Evolutionary conservation across 2,888 invertebrate genomes (phyloP), one percentile per base, ranked within the genome.

Genomic region (Octonoba sinensis): DNA sequence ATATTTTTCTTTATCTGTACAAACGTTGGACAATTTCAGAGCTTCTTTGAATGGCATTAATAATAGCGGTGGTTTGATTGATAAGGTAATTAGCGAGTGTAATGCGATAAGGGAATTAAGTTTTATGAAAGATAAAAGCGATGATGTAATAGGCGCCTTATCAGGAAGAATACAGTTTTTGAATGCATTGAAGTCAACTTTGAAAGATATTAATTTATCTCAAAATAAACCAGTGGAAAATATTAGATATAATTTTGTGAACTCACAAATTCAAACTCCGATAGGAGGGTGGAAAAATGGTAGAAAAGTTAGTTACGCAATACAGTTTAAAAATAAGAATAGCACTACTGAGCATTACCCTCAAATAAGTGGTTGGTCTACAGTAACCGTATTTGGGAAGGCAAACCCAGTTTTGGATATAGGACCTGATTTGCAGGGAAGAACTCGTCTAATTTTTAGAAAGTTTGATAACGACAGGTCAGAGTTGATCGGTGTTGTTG

Each of bases 391-490:
- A 16, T 27, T 8, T 1, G 59, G 59, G 2, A 59, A 59, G n/a
- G 59, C 59, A 59, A 59, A 59, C 27, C 59, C 59, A 11, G 27
- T 27, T 20, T 27, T 59, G 22, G 27, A 22, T 27, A 16, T 59
- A 27, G 24, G 24, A 24, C 16, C 27, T 12, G 59, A 59, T 59
- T 6, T 22, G 20, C 22, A 59, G 24, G 27, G 59, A 59, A 59
- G 27, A 59, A 59, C 22, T 16, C 22, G 59, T 15, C 22, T 59
- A 13, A 24, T 59, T 16, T 59, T 59, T n/a, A 59, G 59, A 22
- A 59, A 59, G 15, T 59, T 59, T 24, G 27, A 59, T 15, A 24
- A 59, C 15, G 24, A 22, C 24, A 18, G 16, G 6, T n/a, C 59
- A 16, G 24, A 59, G 15, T 24, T 59, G 16, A 24, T 59, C 8